phyloP scores from a whole-genome alignment of 1,140 invertebrate species.

The Drosophila tsacasi region DNA sequence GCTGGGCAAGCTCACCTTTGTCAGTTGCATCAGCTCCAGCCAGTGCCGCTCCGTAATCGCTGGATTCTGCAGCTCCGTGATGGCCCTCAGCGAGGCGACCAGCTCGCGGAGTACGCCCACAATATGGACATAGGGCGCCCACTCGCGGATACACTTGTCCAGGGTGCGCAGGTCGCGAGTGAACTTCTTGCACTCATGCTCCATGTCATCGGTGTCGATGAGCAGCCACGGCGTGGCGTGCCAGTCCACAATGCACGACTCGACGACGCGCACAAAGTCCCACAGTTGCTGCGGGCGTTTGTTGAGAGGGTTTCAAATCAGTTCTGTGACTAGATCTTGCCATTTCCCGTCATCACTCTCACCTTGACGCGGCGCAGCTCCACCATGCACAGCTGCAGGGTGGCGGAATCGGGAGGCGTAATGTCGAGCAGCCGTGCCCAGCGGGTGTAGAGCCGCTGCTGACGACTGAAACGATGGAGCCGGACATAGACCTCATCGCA shows the following conservation, averaged over 20 bases:
- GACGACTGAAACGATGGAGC: slow-evolving; percentile 87
- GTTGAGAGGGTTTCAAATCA: neutral
- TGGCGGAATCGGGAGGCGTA: slow-evolving; percentile 90
- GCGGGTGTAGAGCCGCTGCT: slow-evolving; percentile 88
- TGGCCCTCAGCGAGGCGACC: slow-evolving; percentile 91
- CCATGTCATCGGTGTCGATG: slow-evolving; percentile 95
- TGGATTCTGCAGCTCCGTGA: slow-evolving; percentile 95
- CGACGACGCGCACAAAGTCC: slow-evolving; percentile 93
- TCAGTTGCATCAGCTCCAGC: slow-evolving; percentile 94
- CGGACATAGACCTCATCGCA: slow-evolving; percentile 89
- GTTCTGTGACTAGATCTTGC: neutral
- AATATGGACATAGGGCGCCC: slow-evolving; percentile 90
- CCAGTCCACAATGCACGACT: slow-evolving; percentile 92
- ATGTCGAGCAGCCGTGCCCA: slow-evolving; percentile 93
- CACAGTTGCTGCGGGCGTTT: slow-evolving; percentile 88
- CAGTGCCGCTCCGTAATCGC: slow-evolving; percentile 95
- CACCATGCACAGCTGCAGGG: slow-evolving; percentile 87
- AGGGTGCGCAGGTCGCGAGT: slow-evolving; percentile 91
- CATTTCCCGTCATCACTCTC: slow-evolving; percentile 19
- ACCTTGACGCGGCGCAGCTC: slow-evolving; percentile 89
- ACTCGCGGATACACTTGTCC: slow-evolving; percentile 92
- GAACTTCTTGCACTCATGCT: slow-evolving; percentile 95
- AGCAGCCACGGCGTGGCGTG: slow-evolving; percentile 93
- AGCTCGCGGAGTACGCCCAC: slow-evolving; percentile 91
- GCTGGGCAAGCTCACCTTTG: slow-evolving; percentile 87